Conservation (phyloP, 2,888 invertebrate genomes). For the Sycophila texana region DNA sequence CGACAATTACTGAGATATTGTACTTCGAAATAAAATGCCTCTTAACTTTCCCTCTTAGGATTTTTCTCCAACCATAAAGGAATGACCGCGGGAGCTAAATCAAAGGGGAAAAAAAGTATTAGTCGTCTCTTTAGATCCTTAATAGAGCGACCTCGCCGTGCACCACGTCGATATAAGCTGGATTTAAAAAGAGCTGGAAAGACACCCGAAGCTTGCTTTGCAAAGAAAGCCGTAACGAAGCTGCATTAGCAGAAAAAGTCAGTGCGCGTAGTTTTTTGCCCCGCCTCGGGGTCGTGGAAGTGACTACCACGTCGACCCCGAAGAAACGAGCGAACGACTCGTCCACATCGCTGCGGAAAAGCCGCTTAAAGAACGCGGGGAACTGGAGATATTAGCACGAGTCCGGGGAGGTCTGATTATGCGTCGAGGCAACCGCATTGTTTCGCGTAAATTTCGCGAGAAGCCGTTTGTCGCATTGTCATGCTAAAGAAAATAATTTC, state of each 20-base stretch:
- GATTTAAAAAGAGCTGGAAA: slow-evolving; percentile 35
- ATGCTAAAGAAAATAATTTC: slow-evolving; percentile 65
- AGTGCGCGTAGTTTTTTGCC: slow-evolving; percentile 11
- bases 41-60: too few relatives aligned
- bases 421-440: slow-evolving; percentile 62
- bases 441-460: slow-evolving; percentile 66
- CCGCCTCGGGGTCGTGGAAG: not conserved
- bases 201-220: not conserved
- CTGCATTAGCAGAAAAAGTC: slow-evolving; percentile 26
- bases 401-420: slow-evolving; percentile 67
- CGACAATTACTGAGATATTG: too few relatives aligned
- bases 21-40: too few relatives aligned
- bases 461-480: slow-evolving; percentile 62
- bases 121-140: not conserved
- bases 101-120: not conserved
- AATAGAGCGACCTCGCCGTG: not conserved
- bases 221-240: slow-evolving; percentile 37
- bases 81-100: too few relatives aligned
- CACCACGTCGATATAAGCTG: slow-evolving; percentile 1
- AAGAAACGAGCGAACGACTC: not conserved
- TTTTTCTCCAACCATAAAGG: too few relatives aligned
- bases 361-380: slow-evolving; percentile 60
- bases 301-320: not conserved
- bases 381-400: not conserved
- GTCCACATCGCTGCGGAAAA: slow-evolving; percentile 54